Percentiles rank a stretch among this genome's conserved stretches.
These are phyloP conservation scores for Drosophila hamatofila DNA, from an alignment of 2,888 invertebrate species.

Conservation along the genomic window DNA sequence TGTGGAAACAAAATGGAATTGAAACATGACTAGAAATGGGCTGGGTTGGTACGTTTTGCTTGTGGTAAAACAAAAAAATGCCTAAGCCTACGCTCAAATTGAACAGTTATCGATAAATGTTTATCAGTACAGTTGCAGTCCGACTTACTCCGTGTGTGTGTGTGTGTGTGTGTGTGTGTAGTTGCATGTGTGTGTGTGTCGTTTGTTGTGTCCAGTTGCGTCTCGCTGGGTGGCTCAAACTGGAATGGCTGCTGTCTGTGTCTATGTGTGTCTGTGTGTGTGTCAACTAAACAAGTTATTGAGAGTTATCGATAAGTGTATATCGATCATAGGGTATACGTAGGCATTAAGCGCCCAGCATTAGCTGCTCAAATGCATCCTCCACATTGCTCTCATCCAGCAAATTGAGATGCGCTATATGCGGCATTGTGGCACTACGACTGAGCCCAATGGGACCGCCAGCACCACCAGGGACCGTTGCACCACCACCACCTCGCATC, in stretches of 20 bases:
- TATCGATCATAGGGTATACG: constrained; percentile 22
- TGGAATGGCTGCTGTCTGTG: constrained; percentile 53
- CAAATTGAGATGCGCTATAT: constrained; percentile 88
- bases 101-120: constrained; percentile 41
- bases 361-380: constrained; percentile 94
- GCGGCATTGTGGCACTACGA: constrained; percentile 92
- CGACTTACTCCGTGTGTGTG: constrained; percentile 14
- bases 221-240: constrained; percentile 63
- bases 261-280: constrained; percentile 13
- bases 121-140: constrained; percentile 70
- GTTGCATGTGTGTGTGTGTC: constrained; percentile 43
- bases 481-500: constrained; percentile 40
- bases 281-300: constrained; percentile 29
- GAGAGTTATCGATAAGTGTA: constrained; percentile 25
- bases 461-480: constrained; percentile 7
- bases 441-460: constrained; percentile 86
- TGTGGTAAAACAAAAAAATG: constrained; percentile 22
- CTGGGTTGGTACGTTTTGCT: constrained; percentile 14
- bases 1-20: constrained; percentile 38
- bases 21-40: constrained; percentile 52
- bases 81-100: constrained; percentile 47
- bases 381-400: constrained; percentile 94
- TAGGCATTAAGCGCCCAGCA: constrained; percentile 86
- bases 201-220: constrained; percentile 64
- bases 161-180: constrained; percentile 18